Conservation (phyloP, 2,888 invertebrate species). For the Megaustenia siamemsis region DNA sequence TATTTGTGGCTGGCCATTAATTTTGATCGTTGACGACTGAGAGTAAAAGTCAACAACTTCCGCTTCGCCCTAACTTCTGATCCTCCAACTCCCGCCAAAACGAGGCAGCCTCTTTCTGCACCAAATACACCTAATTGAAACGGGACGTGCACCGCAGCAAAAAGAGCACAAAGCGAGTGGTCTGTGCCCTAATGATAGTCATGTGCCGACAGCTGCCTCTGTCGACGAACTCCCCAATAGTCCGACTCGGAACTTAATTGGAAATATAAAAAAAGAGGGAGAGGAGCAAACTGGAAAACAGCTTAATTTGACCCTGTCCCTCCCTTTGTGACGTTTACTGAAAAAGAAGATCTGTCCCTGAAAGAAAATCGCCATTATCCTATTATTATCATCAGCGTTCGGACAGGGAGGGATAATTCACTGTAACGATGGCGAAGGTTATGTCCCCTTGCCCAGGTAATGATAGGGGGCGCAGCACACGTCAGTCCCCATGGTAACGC, state of each 20-base stretch:
- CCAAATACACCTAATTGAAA: constrained; percentile 42
- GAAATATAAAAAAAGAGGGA: constrained; percentile 43
- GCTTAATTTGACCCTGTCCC: constrained; percentile 46
- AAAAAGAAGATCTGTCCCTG: constrained; percentile 31
- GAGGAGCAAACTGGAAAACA: constrained; percentile 48
- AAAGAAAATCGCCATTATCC: constrained; percentile 48
- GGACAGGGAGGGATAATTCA: constrained; percentile 48
- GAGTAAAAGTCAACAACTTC: neutral
- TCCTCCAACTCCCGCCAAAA: neutral
- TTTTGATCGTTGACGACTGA: neutral
- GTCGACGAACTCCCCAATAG: constrained; percentile 16
- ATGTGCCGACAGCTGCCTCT: constrained; percentile 30
- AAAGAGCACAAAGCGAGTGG: constrained; percentile 46
- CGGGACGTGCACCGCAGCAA: constrained; percentile 35
- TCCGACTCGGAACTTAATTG: constrained; percentile 46
- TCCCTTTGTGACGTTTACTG: constrained; percentile 35
- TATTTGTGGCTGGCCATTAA: no score
- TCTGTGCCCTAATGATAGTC: constrained; percentile 39
- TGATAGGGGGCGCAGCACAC: constrained; percentile 49
- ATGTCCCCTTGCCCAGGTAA: constrained; percentile 51
- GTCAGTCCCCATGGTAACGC: constrained; percentile 40
- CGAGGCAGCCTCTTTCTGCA: neutral
- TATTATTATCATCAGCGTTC: constrained; percentile 41
- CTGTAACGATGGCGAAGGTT: constrained; percentile 51
- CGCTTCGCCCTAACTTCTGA: neutral